phyloP scores from a whole-genome alignment of 1,140 invertebrate genomes.

The Habropoda laboriosa region DNA sequence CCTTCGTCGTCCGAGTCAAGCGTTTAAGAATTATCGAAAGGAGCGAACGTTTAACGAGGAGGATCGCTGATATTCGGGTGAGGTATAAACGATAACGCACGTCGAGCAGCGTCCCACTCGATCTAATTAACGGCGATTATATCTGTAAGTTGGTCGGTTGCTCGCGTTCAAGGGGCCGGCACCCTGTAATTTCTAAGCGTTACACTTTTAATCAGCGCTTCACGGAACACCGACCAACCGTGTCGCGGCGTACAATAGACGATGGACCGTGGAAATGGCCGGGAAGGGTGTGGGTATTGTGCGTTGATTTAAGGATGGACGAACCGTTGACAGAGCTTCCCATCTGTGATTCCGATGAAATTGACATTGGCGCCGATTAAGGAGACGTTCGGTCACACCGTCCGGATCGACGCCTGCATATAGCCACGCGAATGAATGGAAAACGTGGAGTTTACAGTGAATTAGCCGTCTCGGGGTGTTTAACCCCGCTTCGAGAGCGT shows the following conservation, averaged over 20 bases:
- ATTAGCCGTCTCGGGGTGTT: slow-evolving; percentile 33
- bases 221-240: slow-evolving; percentile 62
- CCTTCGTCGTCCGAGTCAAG: no score
- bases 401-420: not conserved
- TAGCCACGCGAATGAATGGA: not conserved
- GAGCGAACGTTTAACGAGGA: no score
- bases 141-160: slow-evolving; percentile 42
- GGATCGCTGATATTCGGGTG: no score
- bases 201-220: slow-evolving; percentile 68
- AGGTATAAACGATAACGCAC: not conserved
- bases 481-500: not conserved
- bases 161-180: not conserved
- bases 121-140: slow-evolving; percentile 63
- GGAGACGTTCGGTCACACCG: slow-evolving; percentile 19
- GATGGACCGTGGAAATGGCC: slow-evolving; percentile 35
- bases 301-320: slow-evolving; percentile 64
- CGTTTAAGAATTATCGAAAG: not conserved
- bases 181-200: slow-evolving; percentile 65
- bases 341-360: slow-evolving; percentile 63
- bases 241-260: slow-evolving; percentile 56
- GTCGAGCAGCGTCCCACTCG: slow-evolving; percentile 1
- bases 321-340: slow-evolving; percentile 50
- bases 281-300: slow-evolving; percentile 58
- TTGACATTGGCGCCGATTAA: slow-evolving; percentile 59
- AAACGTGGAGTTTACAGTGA: not conserved